phyloP scores from a whole-genome alignment of 2,888 invertebrate species.

The Rhabditophanes sp. region DNA sequence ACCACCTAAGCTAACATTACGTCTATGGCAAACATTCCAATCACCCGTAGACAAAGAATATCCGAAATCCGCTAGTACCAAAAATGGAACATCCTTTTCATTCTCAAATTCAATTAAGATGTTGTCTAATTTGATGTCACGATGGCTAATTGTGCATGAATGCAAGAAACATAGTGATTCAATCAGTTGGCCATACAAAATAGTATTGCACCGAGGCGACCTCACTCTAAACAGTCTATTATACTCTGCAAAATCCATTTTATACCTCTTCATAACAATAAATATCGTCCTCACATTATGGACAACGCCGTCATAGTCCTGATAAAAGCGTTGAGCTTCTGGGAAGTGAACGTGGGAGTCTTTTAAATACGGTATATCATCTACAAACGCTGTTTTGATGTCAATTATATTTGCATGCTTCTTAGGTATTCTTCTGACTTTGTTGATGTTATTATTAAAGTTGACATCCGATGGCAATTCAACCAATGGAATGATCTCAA shows the following conservation, averaged over 20 bases:
- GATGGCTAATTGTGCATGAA: conserved; percentile 58
- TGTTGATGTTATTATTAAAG: too few relatives aligned
- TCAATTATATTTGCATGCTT: conserved; percentile 72
- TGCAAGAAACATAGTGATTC: conserved; percentile 64
- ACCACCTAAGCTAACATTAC: conserved; percentile 61
- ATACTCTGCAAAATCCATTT: neutral
- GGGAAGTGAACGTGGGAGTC: conserved; percentile 58
- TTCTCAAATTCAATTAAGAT: conserved; percentile 52
- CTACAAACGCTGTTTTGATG: conserved; percentile 65
- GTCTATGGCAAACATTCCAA: conserved; percentile 51
- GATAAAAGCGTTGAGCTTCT: conserved; percentile 58
- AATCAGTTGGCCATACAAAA: conserved; percentile 58
- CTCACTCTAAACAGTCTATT: neutral
- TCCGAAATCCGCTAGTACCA: conserved; percentile 73
- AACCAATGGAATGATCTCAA: conserved; percentile 59
- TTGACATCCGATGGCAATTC: too few relatives aligned
- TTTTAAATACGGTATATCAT: conserved; percentile 57
- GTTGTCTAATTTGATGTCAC: conserved; percentile 66
- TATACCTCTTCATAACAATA: conserved; percentile 65
- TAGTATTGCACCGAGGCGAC: conserved; percentile 1
- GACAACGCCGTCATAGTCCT: conserved; percentile 58
- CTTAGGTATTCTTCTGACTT: too few relatives aligned
- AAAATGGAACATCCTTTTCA: conserved; percentile 53
- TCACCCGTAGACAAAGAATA: conserved; percentile 56
- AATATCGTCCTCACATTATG: conserved; percentile 72